Evolutionary conservation across 2,113 vertebrate genomes (phyloP), one percentile per base, ranked within the genome.

Genomic region (Gobiocypris rarus): DNA sequence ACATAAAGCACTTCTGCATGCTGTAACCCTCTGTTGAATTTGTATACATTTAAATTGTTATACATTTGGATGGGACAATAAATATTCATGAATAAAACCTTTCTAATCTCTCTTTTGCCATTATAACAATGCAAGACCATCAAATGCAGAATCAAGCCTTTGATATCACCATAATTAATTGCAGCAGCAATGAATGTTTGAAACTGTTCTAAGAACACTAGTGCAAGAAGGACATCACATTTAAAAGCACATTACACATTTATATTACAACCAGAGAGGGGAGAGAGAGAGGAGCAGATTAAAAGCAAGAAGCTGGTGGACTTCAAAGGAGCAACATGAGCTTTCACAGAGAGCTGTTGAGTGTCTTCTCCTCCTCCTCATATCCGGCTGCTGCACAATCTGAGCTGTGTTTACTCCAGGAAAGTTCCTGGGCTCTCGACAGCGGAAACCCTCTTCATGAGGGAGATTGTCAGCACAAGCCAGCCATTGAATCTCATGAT

Each of bases 311-410:
- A 73, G 65, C 48, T 43, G 24, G 28, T 63, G 74, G 75, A 69
- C 56, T 54, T 56, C 77, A 80, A 84, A 81, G 45, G 26, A 38
- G 43, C 54, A 45, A 67, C 67, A 38, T 24, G 56, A 59, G 85
- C 85, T 76, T 71, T 81, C 82, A 83, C 63, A 83, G 76, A 43
- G 24, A 28, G 43, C 82, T 84, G 58, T 81, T 59, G 43, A 65
- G 54, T 74, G 70, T 59, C 59, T 50, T 74, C 75, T 59, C 58
- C 76, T 63, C 76, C 34, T 84, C 69, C 59, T 75, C 7, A 52
- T 22, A 74, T 84, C 58, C 77, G 38, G 77, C 45, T 58, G 75
- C 65, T 3, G 59, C 76, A 87, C 82, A 87, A 87, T 59, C 69
- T 5, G 50, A 50, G 71, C 86, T 75, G 82, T 87, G 86, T 87